These are phyloP conservation scores for Phylloscopus trochilus DNA, from an alignment of 2,113 vertebrate species.

Conservation along the genomic window DNA sequence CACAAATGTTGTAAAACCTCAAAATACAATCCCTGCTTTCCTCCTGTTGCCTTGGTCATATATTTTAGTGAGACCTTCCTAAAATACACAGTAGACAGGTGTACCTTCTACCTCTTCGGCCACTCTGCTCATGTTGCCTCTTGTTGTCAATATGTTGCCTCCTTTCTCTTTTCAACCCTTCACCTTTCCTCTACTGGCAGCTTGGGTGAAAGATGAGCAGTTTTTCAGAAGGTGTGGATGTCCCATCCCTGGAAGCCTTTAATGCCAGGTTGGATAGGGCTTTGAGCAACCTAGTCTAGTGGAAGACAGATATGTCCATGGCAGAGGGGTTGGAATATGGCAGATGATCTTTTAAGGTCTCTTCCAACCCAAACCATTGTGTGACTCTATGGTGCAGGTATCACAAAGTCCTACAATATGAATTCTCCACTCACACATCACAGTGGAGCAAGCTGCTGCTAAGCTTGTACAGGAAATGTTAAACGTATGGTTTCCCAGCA, in stretches of 20 bases:
- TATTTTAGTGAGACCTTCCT: not conserved
- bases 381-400: not conserved
- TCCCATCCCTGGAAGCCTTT: not conserved
- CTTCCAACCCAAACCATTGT: not conserved
- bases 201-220: rapidly evolving
- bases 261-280: not conserved
- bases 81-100: not conserved
- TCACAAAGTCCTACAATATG: not conserved
- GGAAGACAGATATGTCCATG: not conserved
- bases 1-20: not conserved
- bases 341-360: not conserved
- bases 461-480: not conserved
- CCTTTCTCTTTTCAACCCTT: not conserved
- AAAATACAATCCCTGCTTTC: not conserved
- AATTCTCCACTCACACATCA: not conserved
- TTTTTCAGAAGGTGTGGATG: not conserved
- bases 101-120: not conserved
- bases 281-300: not conserved
- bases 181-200: not conserved
- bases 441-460: not conserved
- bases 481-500: not conserved
- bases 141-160: not conserved
- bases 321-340: not conserved
- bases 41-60: not conserved
- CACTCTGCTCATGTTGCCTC: too few species aligned